Percentiles rank a stretch among this genome's conserved stretches.
phyloP scores from a whole-genome alignment of 2,888 invertebrate genomes.

The Noctua comes region DNA sequence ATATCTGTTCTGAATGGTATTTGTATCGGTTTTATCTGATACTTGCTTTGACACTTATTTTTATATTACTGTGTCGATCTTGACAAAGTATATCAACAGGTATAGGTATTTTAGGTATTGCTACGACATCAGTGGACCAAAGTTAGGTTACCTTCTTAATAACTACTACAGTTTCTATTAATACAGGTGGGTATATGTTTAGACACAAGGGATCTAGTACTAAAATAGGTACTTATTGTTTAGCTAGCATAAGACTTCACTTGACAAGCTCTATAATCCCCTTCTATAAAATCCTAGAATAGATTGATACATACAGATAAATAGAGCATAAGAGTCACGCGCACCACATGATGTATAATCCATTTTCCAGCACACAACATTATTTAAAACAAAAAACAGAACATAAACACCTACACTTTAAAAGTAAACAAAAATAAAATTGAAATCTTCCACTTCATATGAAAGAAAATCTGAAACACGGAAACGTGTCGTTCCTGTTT shows the following conservation, averaged over 20 bases:
- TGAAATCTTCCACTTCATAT: constrained; percentile 68
- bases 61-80: constrained; percentile 5
- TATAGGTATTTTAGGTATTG: constrained; percentile 2
- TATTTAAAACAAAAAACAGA: constrained; percentile 41
- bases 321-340: constrained; percentile 52
- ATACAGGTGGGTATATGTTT: background rate
- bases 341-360: constrained; percentile 29
- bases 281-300: constrained; percentile 51
- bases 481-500: constrained; percentile 83
- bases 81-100: constrained; percentile 29
- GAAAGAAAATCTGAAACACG: constrained; percentile 80
- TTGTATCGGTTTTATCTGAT: constrained; percentile 55
- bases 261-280: constrained; percentile 42
- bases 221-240: constrained; percentile 38
- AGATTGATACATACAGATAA: constrained; percentile 54
- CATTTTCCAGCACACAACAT: constrained; percentile 37
- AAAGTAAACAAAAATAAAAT: constrained; percentile 66
- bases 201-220: constrained; percentile 8
- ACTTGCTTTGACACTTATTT: constrained; percentile 42
- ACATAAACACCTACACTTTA: constrained; percentile 51
- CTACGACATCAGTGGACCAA: background rate
- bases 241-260: constrained; percentile 33
- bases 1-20: constrained; percentile 48
- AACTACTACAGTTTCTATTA: background rate
- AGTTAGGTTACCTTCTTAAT: background rate